Percentiles rank a stretch among this genome's conserved stretches.
These are phyloP conservation scores for Nestor notabilis DNA, from an alignment of 2,113 vertebrate species.

Conservation along the genomic window DNA sequence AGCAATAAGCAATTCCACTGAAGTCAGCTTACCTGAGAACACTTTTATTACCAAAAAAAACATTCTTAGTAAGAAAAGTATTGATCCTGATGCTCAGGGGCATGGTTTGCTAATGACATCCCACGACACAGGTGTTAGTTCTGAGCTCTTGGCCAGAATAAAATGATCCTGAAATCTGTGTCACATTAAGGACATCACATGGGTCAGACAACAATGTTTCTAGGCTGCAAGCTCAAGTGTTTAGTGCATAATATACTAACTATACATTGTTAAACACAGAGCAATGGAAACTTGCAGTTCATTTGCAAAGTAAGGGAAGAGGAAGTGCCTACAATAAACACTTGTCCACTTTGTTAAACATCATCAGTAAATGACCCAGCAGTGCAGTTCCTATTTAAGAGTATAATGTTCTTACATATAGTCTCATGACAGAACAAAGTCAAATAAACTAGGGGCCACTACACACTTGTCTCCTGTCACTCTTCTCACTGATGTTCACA, in stretches of 20 bases:
- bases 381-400: not conserved
- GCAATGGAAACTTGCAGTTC: not conserved
- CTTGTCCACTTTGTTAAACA: constrained; percentile 51
- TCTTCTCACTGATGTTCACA: not conserved
- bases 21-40: not conserved
- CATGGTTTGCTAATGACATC: not conserved
- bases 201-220: not conserved
- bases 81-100: not conserved
- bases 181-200: not conserved
- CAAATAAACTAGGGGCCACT: not conserved
- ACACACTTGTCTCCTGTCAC: not conserved
- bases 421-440: not conserved
- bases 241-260: constrained; percentile 29
- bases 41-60: not conserved
- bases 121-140: not conserved
- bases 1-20: not conserved
- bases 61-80: not conserved
- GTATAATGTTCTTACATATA: not conserved
- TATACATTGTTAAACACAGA: not conserved
- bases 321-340: constrained; percentile 47
- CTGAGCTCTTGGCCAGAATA: not conserved
- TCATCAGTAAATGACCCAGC: constrained; percentile 22
- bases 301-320: not conserved
- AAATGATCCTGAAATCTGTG: not conserved
- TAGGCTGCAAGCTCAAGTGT: not conserved